Percentiles rank a stretch among this genome's conserved stretches.
These are phyloP conservation scores for human DNA, from an alignment of 2,113 vertebrate species.

Conservation along the genomic window DNA sequence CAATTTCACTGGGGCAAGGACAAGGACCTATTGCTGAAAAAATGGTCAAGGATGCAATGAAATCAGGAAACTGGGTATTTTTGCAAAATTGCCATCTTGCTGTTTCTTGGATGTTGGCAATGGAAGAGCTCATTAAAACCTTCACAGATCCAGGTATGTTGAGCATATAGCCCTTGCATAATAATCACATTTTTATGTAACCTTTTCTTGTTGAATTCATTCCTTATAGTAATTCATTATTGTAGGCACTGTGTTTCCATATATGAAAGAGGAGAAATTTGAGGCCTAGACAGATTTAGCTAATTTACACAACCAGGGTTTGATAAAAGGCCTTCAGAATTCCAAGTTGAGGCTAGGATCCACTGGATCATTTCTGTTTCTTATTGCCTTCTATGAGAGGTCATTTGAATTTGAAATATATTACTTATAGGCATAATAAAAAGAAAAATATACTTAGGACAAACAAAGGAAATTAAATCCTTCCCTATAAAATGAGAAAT, in stretches of 20 bases:
- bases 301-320: neutral
- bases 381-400: neutral
- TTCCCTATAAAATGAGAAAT: neutral
- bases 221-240: neutral
- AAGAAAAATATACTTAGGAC: neutral
- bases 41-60: constrained; percentile 87
- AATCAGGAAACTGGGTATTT: constrained; percentile 89
- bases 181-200: neutral
- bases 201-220: neutral
- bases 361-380: neutral
- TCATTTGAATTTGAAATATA: neutral
- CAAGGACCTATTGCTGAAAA: constrained; percentile 91
- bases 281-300: neutral
- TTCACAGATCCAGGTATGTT: constrained; percentile 87
- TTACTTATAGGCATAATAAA: neutral
- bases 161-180: neutral
- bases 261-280: neutral
- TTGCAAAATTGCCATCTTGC: constrained; percentile 91
- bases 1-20: constrained; percentile 91
- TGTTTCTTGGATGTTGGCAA: constrained; percentile 90
- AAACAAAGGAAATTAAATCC: neutral
- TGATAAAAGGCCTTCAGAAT: neutral
- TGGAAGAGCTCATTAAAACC: constrained; percentile 92
- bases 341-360: neutral
- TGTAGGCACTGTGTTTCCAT: neutral